These are phyloP conservation scores for Aulostomus chinensis DNA, from an alignment of 2,797 vertebrate species.

Conservation along the genomic window DNA sequence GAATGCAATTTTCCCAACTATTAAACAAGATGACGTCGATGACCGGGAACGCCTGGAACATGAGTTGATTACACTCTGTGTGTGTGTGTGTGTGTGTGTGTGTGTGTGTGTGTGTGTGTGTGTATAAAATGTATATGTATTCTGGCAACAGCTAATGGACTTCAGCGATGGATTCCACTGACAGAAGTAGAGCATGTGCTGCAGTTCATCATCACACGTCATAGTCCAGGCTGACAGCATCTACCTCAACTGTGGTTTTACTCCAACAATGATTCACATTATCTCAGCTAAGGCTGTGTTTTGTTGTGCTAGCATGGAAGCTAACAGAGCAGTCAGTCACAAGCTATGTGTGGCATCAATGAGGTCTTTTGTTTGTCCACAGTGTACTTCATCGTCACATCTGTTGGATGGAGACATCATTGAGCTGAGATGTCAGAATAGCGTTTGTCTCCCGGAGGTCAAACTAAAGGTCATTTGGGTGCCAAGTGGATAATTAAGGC, in stretches of 20 bases:
- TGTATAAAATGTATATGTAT: no score
- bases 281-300: not conserved
- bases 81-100: no score
- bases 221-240: constrained; percentile 15
- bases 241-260: constrained; percentile 8
- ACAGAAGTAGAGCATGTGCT: constrained; percentile 28
- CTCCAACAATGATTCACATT: constrained; percentile 5
- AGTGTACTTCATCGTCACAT: constrained; percentile 14
- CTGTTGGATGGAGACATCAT: constrained; percentile 1
- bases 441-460: constrained; percentile 18
- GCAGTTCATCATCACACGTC: constrained; percentile 24
- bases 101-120: no score
- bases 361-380: constrained; percentile 23
- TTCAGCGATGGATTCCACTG: no score
- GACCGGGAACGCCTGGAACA: constrained; percentile 41
- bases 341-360: constrained; percentile 19
- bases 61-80: no score
- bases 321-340: constrained; percentile 12
- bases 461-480: not conserved
- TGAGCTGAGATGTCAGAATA: not conserved
- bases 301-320: constrained; percentile 11
- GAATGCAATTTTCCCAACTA: no score
- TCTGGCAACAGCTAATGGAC: constrained; percentile 31
- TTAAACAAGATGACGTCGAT: not conserved
- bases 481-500: constrained; percentile 17